A percentile compares a stretch with the other conserved stretches of the same genome.
Evolutionary conservation across 2,113 vertebrate species (phyloP).

Genomic region (Prunella himalayana): DNA sequence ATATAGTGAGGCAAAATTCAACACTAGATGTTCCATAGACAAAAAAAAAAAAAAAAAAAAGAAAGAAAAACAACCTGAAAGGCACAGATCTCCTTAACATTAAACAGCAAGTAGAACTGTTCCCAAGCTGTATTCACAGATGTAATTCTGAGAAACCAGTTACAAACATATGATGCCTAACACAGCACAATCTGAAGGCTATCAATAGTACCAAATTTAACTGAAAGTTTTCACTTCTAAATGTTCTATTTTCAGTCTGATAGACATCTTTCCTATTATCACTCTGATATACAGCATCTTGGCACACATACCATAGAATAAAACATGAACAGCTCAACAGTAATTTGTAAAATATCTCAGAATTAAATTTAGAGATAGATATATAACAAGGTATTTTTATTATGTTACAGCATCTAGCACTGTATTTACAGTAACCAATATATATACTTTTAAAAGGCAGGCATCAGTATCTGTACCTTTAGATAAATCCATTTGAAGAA

Average conservation of each 20-base stretch:
- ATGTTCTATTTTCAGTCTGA: background rate
- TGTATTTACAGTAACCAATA: background rate
- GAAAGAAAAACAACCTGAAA: background rate
- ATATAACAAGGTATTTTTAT: background rate
- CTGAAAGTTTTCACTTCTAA: background rate
- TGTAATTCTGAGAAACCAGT: background rate
- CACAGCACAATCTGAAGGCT: background rate
- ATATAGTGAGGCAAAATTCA: background rate
- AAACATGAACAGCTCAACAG: background rate
- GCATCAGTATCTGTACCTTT: background rate
- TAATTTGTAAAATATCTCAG: background rate
- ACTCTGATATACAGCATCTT: background rate
- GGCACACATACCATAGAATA: background rate
- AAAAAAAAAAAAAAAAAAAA: background rate
- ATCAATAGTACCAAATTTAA: background rate
- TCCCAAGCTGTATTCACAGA: background rate
- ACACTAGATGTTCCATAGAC: background rate
- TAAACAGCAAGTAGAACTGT: background rate
- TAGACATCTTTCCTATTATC: background rate
- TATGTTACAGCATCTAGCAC: background rate
- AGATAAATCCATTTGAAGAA: background rate
- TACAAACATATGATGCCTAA: background rate
- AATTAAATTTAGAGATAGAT: background rate
- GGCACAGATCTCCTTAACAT: background rate
- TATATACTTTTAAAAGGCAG: background rate